phyloP scores from a whole-genome alignment of 2,797 vertebrate species.

The Brachymystax lenok region DNA sequence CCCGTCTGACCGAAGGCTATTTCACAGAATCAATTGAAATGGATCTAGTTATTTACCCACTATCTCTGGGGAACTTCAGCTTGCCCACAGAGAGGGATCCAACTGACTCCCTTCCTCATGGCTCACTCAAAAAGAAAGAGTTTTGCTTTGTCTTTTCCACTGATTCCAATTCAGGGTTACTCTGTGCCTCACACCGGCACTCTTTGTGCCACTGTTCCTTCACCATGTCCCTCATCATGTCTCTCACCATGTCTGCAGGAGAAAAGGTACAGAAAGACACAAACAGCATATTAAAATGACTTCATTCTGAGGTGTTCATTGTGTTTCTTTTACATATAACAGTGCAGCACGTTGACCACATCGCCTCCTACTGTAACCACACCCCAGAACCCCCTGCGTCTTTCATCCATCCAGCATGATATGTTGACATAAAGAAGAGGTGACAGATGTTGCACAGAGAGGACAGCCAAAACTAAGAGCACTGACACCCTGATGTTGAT shows the following conservation, averaged over 20 bases:
- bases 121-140: background rate
- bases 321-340: too few relatives aligned
- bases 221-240: too few relatives aligned
- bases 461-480: slow-evolving; percentile 49
- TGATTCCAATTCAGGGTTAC: background rate
- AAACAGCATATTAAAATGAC: too few relatives aligned
- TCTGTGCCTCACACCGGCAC: background rate
- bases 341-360: too few relatives aligned
- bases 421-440: slow-evolving; percentile 32
- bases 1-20: background rate
- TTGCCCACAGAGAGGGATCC: background rate
- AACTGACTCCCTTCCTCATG: background rate
- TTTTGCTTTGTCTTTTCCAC: background rate
- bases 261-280: too few relatives aligned
- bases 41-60: background rate
- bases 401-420: slow-evolving; percentile 16
- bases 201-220: background rate
- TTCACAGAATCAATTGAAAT: slow-evolving; percentile 7
- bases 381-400: background rate
- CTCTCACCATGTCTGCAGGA: too few relatives aligned
- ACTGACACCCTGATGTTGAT: slow-evolving; percentile 49
- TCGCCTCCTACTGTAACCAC: too few relatives aligned
- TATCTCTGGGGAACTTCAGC: background rate
- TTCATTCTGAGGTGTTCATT: too few relatives aligned
- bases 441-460: slow-evolving; percentile 32